Percentiles rank a stretch among this genome's conserved stretches.
These are phyloP conservation scores for Heterodera schachtii DNA, from an alignment of 1,140 invertebrate species.

Conservation along the genomic window DNA sequence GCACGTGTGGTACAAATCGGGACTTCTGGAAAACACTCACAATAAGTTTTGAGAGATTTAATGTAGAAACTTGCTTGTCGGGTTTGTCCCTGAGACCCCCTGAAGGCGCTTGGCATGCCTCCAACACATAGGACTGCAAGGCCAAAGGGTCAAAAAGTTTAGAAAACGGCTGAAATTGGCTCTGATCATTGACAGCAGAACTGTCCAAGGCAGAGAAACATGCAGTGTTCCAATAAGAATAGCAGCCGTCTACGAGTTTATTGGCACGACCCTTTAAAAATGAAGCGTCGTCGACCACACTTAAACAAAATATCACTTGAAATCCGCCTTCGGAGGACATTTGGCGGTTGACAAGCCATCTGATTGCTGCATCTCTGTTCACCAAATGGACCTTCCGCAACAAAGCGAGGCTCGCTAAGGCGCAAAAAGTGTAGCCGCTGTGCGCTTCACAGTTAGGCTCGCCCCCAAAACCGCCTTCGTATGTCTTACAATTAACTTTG, in stretches of 20 bases:
- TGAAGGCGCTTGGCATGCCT: constrained; percentile 82
- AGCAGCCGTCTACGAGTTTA: constrained; percentile 96
- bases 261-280: constrained; percentile 77
- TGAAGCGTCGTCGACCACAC: neutral
- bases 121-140: constrained; percentile 89
- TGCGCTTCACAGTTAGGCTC: constrained; percentile 93
- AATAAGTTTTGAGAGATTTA: constrained; percentile 7
- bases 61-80: constrained; percentile 74
- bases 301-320: constrained; percentile 47
- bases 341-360: constrained; percentile 67
- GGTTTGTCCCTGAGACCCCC: constrained; percentile 97
- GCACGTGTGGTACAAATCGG: constrained; percentile 56
- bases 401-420: constrained; percentile 81
- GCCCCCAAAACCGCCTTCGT: constrained; percentile 95
- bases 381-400: constrained; percentile 70
- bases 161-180: neutral
- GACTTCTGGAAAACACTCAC: constrained; percentile 30
- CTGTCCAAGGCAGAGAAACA: constrained; percentile 73
- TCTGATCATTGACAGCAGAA: constrained; percentile 23
- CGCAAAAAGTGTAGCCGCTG: constrained; percentile 97
- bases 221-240: constrained; percentile 97
- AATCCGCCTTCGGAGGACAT: constrained; percentile 69
- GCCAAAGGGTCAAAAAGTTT: constrained; percentile 68
- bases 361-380: constrained; percentile 41
- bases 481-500: constrained; percentile 82